A percentile compares a stretch with the other conserved stretches of the same genome.
Evolutionary conservation across 2,113 vertebrate genomes (phyloP).

Genomic region (Meriones unguiculatus): DNA sequence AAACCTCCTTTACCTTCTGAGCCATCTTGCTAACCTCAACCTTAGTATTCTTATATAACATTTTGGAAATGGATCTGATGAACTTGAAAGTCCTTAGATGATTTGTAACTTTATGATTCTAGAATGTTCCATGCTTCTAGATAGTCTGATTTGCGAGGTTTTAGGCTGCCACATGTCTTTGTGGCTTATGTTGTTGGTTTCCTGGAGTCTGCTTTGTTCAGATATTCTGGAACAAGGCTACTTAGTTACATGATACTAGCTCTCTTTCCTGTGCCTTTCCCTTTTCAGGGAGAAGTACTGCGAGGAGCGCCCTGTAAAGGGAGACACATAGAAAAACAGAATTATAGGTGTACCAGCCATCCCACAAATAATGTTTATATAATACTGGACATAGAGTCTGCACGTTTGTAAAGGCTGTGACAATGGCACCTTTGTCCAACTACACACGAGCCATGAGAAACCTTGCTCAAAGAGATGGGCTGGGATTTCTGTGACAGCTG

Average conservation of each 20-base stretch:
- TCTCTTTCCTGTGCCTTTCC: neutral
- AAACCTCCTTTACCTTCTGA: neutral
- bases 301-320: neutral
- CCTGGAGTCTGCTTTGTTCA: neutral
- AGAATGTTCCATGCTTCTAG: neutral
- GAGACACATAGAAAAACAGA: neutral
- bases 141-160: neutral
- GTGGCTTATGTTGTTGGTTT: neutral
- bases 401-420: slow-evolving; percentile 63
- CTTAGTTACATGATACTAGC: rapidly evolving
- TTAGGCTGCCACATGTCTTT: neutral
- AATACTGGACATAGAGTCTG: slow-evolving; percentile 62
- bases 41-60: neutral
- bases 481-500: slow-evolving; percentile 69
- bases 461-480: slow-evolving; percentile 74
- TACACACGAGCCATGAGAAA: slow-evolving; percentile 45
- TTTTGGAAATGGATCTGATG: neutral
- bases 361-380: neutral
- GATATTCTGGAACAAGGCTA: neutral
- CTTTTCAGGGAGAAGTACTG: neutral
- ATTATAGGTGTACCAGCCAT: neutral
- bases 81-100: neutral
- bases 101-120: neutral
- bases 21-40: neutral
- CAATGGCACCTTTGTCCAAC: slow-evolving; percentile 55